A percentile compares a stretch with the other conserved stretches of the same genome.
Conservation (phyloP, 1,140 invertebrate genomes). For the Leptinotarsa lineolata region DNA sequence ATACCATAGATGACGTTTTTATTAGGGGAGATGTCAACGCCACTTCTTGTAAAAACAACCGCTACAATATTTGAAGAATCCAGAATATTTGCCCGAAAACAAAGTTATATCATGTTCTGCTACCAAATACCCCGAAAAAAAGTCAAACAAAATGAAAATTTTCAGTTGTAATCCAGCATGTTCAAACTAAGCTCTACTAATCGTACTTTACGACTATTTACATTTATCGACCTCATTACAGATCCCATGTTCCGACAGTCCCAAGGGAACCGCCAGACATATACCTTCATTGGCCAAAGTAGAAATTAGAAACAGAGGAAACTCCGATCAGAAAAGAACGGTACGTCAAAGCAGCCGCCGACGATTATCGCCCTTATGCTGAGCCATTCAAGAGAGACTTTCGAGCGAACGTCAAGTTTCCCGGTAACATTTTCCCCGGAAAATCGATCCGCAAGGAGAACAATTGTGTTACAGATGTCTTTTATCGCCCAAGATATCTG, state of each 20-base stretch:
- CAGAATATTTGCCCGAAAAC: too few relatives aligned
- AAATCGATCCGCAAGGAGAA: conserved; percentile 29
- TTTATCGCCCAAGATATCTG: conserved; percentile 38
- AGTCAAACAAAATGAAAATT: too few relatives aligned
- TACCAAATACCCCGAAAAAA: too few relatives aligned
- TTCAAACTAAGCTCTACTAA: background rate
- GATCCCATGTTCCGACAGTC: background rate
- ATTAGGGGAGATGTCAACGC: too few relatives aligned
- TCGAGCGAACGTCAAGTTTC: background rate
- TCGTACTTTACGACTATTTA: background rate
- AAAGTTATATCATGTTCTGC: too few relatives aligned
- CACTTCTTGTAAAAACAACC: too few relatives aligned
- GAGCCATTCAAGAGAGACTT: background rate
- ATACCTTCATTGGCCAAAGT: conserved; percentile 13
- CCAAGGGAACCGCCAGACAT: background rate
- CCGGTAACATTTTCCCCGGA: background rate
- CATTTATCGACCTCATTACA: conserved; percentile 14
- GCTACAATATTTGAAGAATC: too few relatives aligned
- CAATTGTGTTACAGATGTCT: conserved; percentile 41
- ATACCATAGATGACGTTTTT: too few relatives aligned
- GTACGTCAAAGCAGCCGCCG: background rate
- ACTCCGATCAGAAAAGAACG: background rate
- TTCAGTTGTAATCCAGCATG: background rate
- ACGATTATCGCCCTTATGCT: background rate
- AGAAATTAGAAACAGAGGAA: conserved; percentile 12